Evolutionary conservation across 2,113 vertebrate species (phyloP).

Genomic region (Silurus asotus): DNA sequence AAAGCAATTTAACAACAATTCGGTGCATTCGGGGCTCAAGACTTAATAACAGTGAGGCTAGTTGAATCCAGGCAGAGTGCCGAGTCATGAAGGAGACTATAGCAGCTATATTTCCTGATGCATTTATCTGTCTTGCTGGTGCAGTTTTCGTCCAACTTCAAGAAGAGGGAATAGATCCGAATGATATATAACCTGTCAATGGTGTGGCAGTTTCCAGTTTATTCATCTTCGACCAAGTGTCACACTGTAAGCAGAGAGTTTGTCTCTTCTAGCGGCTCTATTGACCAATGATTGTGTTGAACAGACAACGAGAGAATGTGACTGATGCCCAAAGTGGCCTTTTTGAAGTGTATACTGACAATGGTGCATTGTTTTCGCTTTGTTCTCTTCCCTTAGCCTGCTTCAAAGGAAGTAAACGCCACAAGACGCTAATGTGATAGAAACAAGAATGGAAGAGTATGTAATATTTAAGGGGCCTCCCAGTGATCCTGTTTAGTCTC

Average conservation of each 20-base stretch:
- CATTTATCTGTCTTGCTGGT: slow-evolving; percentile 39
- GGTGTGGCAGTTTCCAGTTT: slow-evolving; percentile 36
- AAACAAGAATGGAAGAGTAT: slow-evolving; percentile 10
- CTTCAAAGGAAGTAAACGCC: slow-evolving; percentile 40
- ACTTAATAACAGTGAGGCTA: slow-evolving; percentile 4
- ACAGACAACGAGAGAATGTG: slow-evolving; percentile 40
- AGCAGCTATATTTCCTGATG: slow-evolving; percentile 41
- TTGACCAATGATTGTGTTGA: slow-evolving; percentile 50
- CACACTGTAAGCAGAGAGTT: slow-evolving; percentile 30
- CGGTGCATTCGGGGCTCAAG: not conserved
- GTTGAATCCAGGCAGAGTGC: not conserved
- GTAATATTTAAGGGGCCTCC: slow-evolving; percentile 17
- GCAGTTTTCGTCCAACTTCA: slow-evolving; percentile 32
- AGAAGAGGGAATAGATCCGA: slow-evolving; percentile 35
- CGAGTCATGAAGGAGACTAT: not conserved
- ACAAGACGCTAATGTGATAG: slow-evolving; percentile 6
- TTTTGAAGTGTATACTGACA: slow-evolving; percentile 43
- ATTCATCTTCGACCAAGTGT: slow-evolving; percentile 53
- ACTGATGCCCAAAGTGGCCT: slow-evolving; percentile 45
- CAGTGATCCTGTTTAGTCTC: slow-evolving; percentile 41
- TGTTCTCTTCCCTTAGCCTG: slow-evolving; percentile 23
- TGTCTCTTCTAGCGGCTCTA: slow-evolving; percentile 47
- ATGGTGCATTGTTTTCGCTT: slow-evolving; percentile 11
- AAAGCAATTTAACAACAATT: not conserved
- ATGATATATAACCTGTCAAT: slow-evolving; percentile 53